Conservation (phyloP, 2,888 invertebrate genomes). For the Hyposoter dolosus region DNA sequence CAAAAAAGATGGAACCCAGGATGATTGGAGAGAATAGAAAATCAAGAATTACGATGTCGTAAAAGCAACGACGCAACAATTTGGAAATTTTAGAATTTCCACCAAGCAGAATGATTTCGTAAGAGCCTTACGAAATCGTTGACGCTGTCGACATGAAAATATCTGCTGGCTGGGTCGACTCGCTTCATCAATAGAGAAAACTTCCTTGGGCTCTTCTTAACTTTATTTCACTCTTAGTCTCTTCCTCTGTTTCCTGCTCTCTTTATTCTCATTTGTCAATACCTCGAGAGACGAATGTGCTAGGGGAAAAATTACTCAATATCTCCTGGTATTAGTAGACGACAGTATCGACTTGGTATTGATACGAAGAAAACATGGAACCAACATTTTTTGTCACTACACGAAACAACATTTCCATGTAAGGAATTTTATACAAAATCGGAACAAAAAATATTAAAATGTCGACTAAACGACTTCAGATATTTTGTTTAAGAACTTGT, state of each 20-base stretch:
- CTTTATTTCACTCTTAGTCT: slow-evolving; percentile 26
- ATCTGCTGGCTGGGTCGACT: slow-evolving; percentile 48
- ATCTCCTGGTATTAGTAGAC: neutral
- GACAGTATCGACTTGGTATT: neutral
- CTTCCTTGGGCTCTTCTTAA: slow-evolving; percentile 31
- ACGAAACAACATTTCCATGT: no score
- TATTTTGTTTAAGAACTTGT: no score
- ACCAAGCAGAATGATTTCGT: no score
- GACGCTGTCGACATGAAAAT: slow-evolving; percentile 21
- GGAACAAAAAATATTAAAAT: no score
- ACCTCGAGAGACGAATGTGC: neutral
- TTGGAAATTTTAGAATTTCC: no score
- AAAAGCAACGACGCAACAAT: no score
- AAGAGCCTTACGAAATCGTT: neutral
- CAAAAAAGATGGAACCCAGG: neutral
- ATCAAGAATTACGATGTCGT: no score
- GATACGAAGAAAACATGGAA: neutral
- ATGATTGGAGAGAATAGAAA: neutral
- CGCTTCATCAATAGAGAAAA: slow-evolving; percentile 58
- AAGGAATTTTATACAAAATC: no score
- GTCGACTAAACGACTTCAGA: no score
- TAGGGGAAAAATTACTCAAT: slow-evolving; percentile 25
- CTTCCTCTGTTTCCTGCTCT: slow-evolving; percentile 41
- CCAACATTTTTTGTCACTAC: no score
- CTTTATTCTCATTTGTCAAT: slow-evolving; percentile 20